phyloP scores from a whole-genome alignment of 2,113 vertebrate species.

The Psettodes erumei region DNA sequence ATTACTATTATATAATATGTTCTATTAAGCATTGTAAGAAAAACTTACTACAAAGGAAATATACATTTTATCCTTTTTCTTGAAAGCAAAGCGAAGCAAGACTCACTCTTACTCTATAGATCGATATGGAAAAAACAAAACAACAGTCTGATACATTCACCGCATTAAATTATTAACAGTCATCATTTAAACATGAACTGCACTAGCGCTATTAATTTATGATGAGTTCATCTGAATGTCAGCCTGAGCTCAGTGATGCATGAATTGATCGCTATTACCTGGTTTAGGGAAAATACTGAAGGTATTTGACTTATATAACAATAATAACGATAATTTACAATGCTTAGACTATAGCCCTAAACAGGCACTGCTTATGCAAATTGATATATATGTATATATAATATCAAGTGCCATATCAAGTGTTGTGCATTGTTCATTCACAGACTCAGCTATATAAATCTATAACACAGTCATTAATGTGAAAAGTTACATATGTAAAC shows the following conservation, averaged over 20 bases:
- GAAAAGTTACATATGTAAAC: neutral
- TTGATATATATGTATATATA: no score
- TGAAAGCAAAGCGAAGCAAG: neutral
- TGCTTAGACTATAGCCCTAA: conserved; percentile 1
- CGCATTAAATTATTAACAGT: conserved; percentile 20
- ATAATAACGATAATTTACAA: neutral
- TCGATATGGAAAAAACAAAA: conserved; percentile 9
- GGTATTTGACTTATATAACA: conserved; percentile 7
- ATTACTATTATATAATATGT: no score
- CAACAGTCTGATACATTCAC: conserved; percentile 5
- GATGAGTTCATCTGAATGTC: conserved; percentile 59
- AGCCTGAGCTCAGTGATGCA: conserved; percentile 31
- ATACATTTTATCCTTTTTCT: neutral
- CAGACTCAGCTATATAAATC: conserved; percentile 8
- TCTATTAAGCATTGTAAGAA: neutral
- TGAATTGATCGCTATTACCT: conserved; percentile 26
- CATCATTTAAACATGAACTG: conserved; percentile 51
- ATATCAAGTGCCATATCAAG: neutral
- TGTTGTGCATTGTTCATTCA: conserved; percentile 1
- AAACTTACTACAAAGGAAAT: neutral
- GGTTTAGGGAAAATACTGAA: conserved; percentile 8
- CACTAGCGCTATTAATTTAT: conserved; percentile 51
- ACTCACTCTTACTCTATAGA: neutral
- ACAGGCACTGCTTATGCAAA: neutral
- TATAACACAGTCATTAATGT: neutral